phyloP scores from a whole-genome alignment of 2,888 invertebrate genomes.

The Actias luna region DNA sequence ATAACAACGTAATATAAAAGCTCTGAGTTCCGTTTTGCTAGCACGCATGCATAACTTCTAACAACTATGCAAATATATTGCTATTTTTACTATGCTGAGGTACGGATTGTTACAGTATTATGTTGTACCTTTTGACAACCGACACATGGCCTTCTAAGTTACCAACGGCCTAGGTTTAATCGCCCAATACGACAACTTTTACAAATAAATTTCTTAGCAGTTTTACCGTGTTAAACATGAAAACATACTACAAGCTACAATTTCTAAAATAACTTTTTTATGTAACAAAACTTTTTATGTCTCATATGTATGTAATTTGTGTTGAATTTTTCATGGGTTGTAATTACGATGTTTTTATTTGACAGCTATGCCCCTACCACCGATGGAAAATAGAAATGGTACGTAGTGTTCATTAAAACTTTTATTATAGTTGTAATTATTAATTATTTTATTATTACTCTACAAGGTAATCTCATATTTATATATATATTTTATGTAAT shows the following conservation, averaged over 20 bases:
- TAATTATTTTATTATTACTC: not conserved
- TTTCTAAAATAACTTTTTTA: not conserved
- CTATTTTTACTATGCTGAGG: slow-evolving; percentile 5
- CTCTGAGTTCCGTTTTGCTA: not conserved
- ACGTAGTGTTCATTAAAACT: slow-evolving; percentile 25
- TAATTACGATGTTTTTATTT: slow-evolving; percentile 27
- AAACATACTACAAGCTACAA: not conserved
- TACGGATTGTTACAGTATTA: slow-evolving; percentile 10
- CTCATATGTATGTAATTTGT: slow-evolving; percentile 1
- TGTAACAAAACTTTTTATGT: slow-evolving; percentile 19
- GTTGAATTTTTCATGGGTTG: slow-evolving; percentile 21
- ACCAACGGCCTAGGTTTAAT: slow-evolving; percentile 8
- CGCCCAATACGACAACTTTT: slow-evolving; percentile 7
- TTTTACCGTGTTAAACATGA: slow-evolving; percentile 4
- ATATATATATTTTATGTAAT: too few species aligned
- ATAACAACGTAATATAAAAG: not conserved
- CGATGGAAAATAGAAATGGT: slow-evolving; percentile 73
- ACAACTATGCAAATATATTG: slow-evolving; percentile 12
- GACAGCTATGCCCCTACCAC: slow-evolving; percentile 69
- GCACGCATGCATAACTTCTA: slow-evolving; percentile 1
- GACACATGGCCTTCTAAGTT: slow-evolving; percentile 17
- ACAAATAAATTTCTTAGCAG: not conserved
- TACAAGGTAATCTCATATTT: not conserved
- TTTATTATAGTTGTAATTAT: not conserved
- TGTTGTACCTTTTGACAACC: slow-evolving; percentile 16